phyloP scores from a whole-genome alignment of 2,888 invertebrate species.

The Ditula angustiorana region DNA sequence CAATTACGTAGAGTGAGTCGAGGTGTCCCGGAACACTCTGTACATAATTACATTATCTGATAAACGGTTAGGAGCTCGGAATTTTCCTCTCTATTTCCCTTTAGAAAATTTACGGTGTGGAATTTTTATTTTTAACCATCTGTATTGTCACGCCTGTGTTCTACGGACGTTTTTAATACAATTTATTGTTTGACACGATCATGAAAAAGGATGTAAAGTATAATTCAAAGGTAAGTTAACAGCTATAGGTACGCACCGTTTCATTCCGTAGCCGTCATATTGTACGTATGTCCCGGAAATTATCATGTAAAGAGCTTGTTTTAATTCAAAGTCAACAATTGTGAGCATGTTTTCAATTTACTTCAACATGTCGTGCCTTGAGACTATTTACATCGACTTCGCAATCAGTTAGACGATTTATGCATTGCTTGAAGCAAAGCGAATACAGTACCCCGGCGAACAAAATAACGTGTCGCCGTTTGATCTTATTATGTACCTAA shows the following conservation, averaged over 20 bases:
- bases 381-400: background rate
- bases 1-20: constrained; percentile 79
- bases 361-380: background rate
- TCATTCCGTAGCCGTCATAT: background rate
- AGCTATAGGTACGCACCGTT: background rate
- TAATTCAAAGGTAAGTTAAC: background rate
- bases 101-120: constrained; percentile 22
- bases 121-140: constrained; percentile 32
- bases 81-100: constrained; percentile 47
- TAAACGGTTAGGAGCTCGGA: constrained; percentile 62
- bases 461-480: background rate
- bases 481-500: background rate
- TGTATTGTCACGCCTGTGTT: constrained; percentile 43
- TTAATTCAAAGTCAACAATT: background rate
- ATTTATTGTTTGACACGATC: constrained; percentile 6
- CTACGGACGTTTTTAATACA: constrained; percentile 41
- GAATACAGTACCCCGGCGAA: background rate
- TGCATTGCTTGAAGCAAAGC: background rate
- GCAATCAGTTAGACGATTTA: constrained; percentile 9
- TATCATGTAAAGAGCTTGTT: background rate
- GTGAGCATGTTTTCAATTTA: constrained; percentile 6
- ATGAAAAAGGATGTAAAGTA: background rate
- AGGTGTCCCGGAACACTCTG: constrained; percentile 78
- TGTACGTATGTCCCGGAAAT: background rate
- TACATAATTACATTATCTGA: constrained; percentile 84